These are phyloP conservation scores for Eupithecia inturbata DNA, from an alignment of 2,888 invertebrate species.

Conservation along the genomic window DNA sequence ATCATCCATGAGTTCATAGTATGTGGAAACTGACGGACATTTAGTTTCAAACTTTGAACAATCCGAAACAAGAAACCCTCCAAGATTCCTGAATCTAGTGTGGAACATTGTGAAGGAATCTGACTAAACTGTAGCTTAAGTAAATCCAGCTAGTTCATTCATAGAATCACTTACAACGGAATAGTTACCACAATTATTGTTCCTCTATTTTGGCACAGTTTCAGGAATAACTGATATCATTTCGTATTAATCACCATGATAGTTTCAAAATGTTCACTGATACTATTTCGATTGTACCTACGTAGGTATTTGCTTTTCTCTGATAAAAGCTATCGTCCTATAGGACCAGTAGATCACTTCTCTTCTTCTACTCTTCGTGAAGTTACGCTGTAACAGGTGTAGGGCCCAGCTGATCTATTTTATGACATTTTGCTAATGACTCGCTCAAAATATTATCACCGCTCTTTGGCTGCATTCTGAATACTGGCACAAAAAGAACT, in stretches of 20 bases:
- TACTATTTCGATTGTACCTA: too few relatives aligned
- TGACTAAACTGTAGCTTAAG: slow-evolving; percentile 40
- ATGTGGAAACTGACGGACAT: slow-evolving; percentile 44
- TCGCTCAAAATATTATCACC: too few relatives aligned
- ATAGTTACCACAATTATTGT: background rate
- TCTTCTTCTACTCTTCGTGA: background rate
- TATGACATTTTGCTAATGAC: background rate
- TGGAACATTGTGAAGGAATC: slow-evolving; percentile 68
- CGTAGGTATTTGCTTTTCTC: too few relatives aligned
- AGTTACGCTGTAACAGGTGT: background rate
- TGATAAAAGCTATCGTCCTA: too few relatives aligned
- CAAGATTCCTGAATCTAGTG: slow-evolving; percentile 65
- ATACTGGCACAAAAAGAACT: too few relatives aligned
- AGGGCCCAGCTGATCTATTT: background rate
- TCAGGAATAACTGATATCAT: background rate
- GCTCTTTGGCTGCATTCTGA: too few relatives aligned
- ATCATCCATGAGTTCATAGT: slow-evolving; percentile 28
- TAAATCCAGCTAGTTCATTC: slow-evolving; percentile 13
- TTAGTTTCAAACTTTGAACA: slow-evolving; percentile 53
- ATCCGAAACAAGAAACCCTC: slow-evolving; percentile 54
- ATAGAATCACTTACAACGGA: background rate
- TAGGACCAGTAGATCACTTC: too few relatives aligned
- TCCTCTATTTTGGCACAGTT: background rate
- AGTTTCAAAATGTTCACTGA: background rate
- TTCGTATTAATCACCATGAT: background rate